These are phyloP conservation scores for Chauna torquata DNA, from an alignment of 2,113 vertebrate genomes.

Conservation along the genomic window DNA sequence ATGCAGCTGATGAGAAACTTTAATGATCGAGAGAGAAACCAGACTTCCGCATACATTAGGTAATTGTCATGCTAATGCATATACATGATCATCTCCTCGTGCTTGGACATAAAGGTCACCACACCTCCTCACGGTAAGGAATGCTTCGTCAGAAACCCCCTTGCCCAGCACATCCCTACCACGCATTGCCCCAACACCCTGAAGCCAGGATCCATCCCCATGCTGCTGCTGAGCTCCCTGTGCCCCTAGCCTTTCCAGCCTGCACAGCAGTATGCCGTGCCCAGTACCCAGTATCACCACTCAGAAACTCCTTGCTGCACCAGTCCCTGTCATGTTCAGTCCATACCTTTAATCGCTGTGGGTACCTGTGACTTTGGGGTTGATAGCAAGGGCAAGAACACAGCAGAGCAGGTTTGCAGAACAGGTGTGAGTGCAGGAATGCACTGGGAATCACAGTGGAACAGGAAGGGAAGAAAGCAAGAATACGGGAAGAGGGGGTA, in stretches of 20 bases:
- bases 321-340: not conserved
- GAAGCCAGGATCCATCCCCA: not conserved
- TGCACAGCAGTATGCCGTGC: not conserved
- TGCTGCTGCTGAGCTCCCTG: not conserved
- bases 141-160: too few species aligned
- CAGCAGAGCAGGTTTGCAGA: not conserved
- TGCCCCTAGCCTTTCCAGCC: not conserved
- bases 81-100: not conserved
- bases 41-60: not conserved
- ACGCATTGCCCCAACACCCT: accelerated
- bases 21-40: not conserved
- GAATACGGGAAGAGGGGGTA: not conserved
- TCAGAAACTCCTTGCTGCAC: not conserved
- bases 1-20: not conserved
- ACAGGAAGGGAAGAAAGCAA: not conserved
- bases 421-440: not conserved
- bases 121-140: not conserved
- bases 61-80: not conserved
- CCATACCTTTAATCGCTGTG: accelerated
- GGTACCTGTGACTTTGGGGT: not conserved
- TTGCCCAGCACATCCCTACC: not conserved
- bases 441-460: not conserved
- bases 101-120: not conserved
- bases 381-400: not conserved
- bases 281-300: not conserved